Base-by-base conservation (phyloP, 2,113 vertebrate genomes). In the Amblyopsis rosae region DNA sequence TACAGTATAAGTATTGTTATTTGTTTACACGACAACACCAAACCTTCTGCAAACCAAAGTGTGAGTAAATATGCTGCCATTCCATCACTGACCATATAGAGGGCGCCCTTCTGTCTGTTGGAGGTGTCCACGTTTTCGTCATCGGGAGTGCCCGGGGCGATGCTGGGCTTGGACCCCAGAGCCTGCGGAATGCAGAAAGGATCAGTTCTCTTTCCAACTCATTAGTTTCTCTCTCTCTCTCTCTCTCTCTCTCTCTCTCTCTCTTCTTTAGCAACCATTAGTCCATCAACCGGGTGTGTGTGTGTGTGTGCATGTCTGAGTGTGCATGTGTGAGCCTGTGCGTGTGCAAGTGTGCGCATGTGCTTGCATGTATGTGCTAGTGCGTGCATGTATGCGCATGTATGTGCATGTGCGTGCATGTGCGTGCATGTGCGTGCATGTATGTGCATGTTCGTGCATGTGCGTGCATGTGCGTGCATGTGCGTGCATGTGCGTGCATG, bases 41-140 rank as follows among this genome's bases (percentile, higher is more conserved):
- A 1, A 55, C 53, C 53, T 16, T n/a, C 16, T 17, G 15, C 15
- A 19, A 10, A 56, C 54, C 1, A 19, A 19, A 3, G 15, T 51
- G 50, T 13, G 50, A 13, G 12, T 54, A 1, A 19, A 26, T 26
- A 2, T 26, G 54, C 54, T 56, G 54, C 54, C 10, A 19, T 9
- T 6, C 54, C 33, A 4, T 26, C 58, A 13, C 82, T 89, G 82
- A 93, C 93, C 92, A 93, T 91, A 78, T 91, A 90, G 75, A 94
- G 91, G 67, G 83, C 67, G 1, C 75, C 90, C 87, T 92, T 93
- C 61, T 89, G 91, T 79, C 54, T 91, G 85, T 92, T 93, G 75
- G 76, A 15, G 8, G 5, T 62, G 1, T 93, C 92, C 65, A 84
- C 89, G 8, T 32, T 71, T 0, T 87, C 86, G 56, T 93, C 92